These are phyloP conservation scores for Acanthosepion lycidas DNA, from an alignment of 2,888 invertebrate genomes.

Conservation along the genomic window DNA sequence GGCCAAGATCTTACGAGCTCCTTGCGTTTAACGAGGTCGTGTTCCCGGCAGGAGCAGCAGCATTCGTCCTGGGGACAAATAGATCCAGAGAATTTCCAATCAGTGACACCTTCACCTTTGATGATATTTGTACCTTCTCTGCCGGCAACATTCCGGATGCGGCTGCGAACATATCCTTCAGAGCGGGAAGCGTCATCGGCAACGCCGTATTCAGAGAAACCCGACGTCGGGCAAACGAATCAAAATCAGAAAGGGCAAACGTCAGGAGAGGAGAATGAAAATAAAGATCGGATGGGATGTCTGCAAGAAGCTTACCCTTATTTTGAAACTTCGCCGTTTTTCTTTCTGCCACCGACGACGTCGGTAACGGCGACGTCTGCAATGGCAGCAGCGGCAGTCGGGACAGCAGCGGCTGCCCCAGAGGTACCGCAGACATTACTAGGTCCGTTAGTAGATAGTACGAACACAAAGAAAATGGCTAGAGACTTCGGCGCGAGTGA, in stretches of 20 bases:
- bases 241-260: neutral
- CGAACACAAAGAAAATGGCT: neutral
- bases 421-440: neutral
- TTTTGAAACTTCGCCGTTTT: neutral
- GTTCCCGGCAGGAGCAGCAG: neutral
- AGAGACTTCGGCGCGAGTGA: neutral
- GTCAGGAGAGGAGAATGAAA: neutral
- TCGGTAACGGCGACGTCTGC: neutral
- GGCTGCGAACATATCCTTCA: neutral
- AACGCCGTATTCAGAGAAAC: neutral
- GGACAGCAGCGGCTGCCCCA: neutral
- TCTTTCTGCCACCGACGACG: neutral
- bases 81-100: neutral
- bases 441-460: neutral
- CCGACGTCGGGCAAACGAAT: accelerated
- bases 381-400: neutral
- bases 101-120: neutral
- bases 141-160: neutral
- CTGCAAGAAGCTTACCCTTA: neutral
- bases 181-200: neutral
- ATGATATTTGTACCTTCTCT: neutral
- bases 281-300: neutral
- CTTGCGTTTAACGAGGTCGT: neutral
- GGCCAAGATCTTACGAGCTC: neutral
- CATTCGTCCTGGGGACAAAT: neutral